Conservation (phyloP, 2,888 invertebrate genomes). For the Eurytoma californica region DNA sequence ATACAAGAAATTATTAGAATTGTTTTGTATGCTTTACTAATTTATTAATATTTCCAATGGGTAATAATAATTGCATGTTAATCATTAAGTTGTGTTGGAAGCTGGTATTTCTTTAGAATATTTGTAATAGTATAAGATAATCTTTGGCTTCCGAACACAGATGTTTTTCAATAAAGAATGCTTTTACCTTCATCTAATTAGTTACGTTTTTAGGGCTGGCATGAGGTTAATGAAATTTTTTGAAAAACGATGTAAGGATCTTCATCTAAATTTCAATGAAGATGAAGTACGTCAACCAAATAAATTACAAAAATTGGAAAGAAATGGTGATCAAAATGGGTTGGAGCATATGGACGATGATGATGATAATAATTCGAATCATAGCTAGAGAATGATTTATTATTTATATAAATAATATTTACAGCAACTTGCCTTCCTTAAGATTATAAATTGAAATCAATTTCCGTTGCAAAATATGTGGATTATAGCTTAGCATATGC, state of each 20-base stretch:
- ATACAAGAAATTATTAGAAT: no score
- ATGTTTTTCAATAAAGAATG: constrained; percentile 52
- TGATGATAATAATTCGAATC: constrained; percentile 58
- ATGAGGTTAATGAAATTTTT: constrained; percentile 83
- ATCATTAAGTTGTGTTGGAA: constrained; percentile 26
- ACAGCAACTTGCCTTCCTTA: constrained; percentile 50
- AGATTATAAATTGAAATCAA: constrained; percentile 45
- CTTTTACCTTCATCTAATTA: constrained; percentile 58
- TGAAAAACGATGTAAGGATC: constrained; percentile 82
- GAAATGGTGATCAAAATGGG: constrained; percentile 74
- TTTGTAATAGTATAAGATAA: constrained; percentile 54
- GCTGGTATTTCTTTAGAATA: constrained; percentile 12
- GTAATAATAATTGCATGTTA: constrained; percentile 38
- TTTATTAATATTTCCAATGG: constrained; percentile 2
- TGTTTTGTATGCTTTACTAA: neutral
- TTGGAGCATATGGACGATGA: constrained; percentile 68
- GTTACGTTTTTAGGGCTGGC: constrained; percentile 82
- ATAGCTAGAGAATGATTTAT: constrained; percentile 57
- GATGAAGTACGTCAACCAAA: constrained; percentile 74
- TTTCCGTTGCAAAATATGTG: constrained; percentile 44
- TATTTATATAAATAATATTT: constrained; percentile 33
- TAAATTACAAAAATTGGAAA: constrained; percentile 65
- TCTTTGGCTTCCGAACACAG: constrained; percentile 74
- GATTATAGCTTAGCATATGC: constrained; percentile 43
- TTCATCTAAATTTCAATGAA: constrained; percentile 77